Evolutionary conservation across 2,113 vertebrate species (phyloP), one percentile per base, ranked within the genome.

Genomic region (Gavia stellata): DNA sequence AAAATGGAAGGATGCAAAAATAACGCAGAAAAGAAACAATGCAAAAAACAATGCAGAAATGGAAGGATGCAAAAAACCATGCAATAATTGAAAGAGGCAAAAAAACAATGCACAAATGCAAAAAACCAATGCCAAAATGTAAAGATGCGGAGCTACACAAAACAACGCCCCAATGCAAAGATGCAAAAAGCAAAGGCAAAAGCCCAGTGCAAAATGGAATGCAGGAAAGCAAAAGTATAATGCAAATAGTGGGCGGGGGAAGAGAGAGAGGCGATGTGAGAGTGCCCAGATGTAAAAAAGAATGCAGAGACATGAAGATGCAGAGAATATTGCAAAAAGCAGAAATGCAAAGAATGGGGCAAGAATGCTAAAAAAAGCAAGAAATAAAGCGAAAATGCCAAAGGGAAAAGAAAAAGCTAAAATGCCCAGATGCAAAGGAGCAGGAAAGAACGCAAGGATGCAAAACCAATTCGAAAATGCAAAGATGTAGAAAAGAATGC

Each of bases 201-300:
- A 68, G 16, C 9, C 26, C 33, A 5, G 7, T 18, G 50, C 12
- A 7, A 34, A 24, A 5, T 2, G 12, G 74, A 33, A 14, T 13
- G 40, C 56, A 31, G 38, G 38, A 25, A 56, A 38, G 34, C 28
- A 33, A 36, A 38, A 33, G 13, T 12, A 13, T 15, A 33, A 47
- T 2, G 29, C 21, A 26, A 33, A 38, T 10, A 47, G 18, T 3
- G 47, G 34, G 28, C n/a, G 34, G 29, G 29, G 14, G 20, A 24
- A 61, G 11, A 14, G 19, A 0, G 3, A 45, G 49, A 45, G 14
- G 21, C 0, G 11, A 55, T 10, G 28, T 1, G 1, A 17, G 26
- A 45, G 7, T 2, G 29, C n/a, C 44, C 14, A 10, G 53, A 10
- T 16, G 12, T 40, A 12, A 34, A 59, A 70, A 31, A 9, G 14